Percentiles rank a stretch among this genome's conserved stretches.
These are phyloP conservation scores for Condylura cristata DNA, from an alignment of 2,113 vertebrate species.

Conservation along the genomic window DNA sequence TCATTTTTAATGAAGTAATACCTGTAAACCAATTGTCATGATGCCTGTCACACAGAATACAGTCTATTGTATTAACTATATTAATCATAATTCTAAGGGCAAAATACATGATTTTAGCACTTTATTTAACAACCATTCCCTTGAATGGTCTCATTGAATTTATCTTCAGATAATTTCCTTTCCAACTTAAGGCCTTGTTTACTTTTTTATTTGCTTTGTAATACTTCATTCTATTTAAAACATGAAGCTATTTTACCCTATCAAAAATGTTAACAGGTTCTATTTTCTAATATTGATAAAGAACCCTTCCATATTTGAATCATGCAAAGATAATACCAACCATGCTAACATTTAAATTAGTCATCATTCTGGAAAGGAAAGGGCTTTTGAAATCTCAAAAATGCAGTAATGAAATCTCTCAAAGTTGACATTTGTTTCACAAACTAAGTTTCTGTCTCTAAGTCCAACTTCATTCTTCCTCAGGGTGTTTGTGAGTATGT, in stretches of 20 bases:
- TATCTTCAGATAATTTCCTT: not conserved
- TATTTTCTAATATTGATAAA: not conserved
- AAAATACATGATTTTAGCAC: not conserved
- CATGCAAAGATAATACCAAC: not conserved
- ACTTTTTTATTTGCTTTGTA: not conserved
- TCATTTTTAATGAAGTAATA: not conserved
- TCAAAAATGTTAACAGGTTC: not conserved
- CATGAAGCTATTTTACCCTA: not conserved
- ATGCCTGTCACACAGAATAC: not conserved
- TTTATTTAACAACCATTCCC: not conserved
- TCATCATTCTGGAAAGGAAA: not conserved
- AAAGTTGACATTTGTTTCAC: not conserved
- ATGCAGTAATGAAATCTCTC: not conserved
- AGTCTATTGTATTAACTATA: not conserved
- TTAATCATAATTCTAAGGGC: not conserved
- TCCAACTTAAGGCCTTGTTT: not conserved
- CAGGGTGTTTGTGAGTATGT: not conserved
- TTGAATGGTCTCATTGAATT: not conserved
- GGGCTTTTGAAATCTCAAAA: not conserved
- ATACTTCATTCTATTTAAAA: not conserved
- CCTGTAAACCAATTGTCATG: not conserved
- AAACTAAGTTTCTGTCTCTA: not conserved
- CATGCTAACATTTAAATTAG: not conserved
- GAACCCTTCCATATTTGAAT: not conserved
- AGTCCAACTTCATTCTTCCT: not conserved